A percentile compares a stretch with the other conserved stretches of the same genome.
Evolutionary conservation across 2,888 invertebrate genomes (phyloP).

Genomic region (Tiphia femorata): DNA sequence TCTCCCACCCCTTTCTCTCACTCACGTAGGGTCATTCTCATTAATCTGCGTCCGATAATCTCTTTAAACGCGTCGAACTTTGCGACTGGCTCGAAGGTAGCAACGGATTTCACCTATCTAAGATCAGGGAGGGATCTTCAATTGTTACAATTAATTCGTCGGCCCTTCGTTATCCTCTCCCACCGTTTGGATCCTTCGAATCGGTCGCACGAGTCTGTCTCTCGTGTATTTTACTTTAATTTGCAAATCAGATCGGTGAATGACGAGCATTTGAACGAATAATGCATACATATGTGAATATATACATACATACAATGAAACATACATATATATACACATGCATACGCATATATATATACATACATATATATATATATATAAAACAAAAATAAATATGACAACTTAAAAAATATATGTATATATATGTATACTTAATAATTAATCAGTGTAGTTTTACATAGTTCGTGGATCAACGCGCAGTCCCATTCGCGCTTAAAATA

Average conservation of each 20-base stretch:
- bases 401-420: constrained; percentile 45
- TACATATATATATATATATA: constrained; percentile 10
- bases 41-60: constrained; percentile 16
- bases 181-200: not conserved
- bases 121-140: constrained; percentile 15
- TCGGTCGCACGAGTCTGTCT: no score
- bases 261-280: not conserved
- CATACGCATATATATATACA: not conserved
- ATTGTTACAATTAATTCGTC: no score
- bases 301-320: not conserved
- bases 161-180: no score
- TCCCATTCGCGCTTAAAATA: no score
- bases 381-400: constrained; percentile 58
- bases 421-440: not conserved
- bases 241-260: not conserved
- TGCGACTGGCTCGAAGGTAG: constrained; percentile 47
- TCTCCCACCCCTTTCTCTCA: not conserved
- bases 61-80: constrained; percentile 24
- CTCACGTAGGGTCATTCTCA: constrained; percentile 17
- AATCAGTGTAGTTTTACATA: no score
- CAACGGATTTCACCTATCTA: no score
- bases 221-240: not conserved
- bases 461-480: no score
- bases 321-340: not conserved
- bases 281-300: constrained; percentile 3